These are phyloP conservation scores for Scleropages formosus DNA, from an alignment of 2,797 vertebrate genomes.

Conservation along the genomic window DNA sequence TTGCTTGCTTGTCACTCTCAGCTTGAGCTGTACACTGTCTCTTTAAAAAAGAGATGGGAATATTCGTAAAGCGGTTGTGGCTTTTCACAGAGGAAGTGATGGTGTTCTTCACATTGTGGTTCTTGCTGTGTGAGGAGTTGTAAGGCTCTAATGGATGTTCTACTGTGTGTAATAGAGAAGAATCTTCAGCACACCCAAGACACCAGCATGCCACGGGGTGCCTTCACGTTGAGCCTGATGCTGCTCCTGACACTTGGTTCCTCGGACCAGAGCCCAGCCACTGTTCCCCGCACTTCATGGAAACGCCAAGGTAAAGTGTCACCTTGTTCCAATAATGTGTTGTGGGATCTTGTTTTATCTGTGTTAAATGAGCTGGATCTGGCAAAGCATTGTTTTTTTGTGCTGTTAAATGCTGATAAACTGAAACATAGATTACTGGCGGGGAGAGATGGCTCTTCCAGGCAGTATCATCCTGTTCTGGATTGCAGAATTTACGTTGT, in stretches of 20 bases:
- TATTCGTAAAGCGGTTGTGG: background rate
- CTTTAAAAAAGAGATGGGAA: background rate
- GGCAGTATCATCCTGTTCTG: too few relatives aligned
- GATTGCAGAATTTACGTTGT: too few relatives aligned
- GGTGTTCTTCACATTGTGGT: background rate
- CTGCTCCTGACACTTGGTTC: background rate
- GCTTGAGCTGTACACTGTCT: background rate
- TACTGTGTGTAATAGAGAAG: background rate
- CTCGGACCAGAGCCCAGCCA: background rate
- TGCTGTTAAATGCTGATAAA: background rate
- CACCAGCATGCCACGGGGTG: background rate
- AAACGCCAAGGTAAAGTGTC: constrained; percentile 23
- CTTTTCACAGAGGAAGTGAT: background rate
- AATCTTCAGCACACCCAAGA: background rate
- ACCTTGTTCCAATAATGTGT: background rate
- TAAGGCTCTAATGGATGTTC: background rate
- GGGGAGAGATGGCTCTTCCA: too few relatives aligned
- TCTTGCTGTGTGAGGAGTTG: background rate
- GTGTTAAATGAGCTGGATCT: background rate
- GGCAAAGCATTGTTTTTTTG: background rate
- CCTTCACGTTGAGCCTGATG: background rate
- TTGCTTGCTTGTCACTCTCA: background rate
- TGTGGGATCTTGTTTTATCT: background rate
- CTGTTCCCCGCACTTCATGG: constrained; percentile 20
- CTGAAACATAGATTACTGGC: too few relatives aligned